Evolutionary conservation across 1,140 invertebrate species (phyloP), one percentile per base, ranked within the genome.

Genomic region (Argopecten irradians): DNA sequence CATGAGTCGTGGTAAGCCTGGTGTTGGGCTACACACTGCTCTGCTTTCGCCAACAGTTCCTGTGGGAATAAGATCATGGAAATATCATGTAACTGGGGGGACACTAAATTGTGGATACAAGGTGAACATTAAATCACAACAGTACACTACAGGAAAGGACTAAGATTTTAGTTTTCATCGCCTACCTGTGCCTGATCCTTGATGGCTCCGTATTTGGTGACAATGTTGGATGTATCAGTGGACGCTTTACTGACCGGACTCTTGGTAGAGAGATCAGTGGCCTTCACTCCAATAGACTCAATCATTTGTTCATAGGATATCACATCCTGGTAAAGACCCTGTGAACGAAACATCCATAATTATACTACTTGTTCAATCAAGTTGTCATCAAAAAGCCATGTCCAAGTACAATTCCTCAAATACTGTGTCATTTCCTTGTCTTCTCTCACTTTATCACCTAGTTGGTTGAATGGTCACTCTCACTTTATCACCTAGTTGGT

Each of bases 251-350:
- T 97, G 97, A 96, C 98, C 97, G 94, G 98, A 97, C 32, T 98
- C 97, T 95, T 97, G 97, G 41, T 97, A 97, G 98, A 96, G 97
- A 99, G 98, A 96, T 99, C 98, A 32, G 97, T 96, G 1, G 98
- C 97, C 95, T 98, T 98, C 13, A 96, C 95, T 95, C 98, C 98
- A 32, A 99, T 95, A 83, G 97, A 97, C 90, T 99, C 98, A 1
- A 99, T 98, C 95, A 99, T 98, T 91, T 98, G 97, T 92, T 98
- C 98, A 94, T 99, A 98, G 93, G 98, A 98, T 9, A 98, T 96
- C 1, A 98, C 97, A 96, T 98, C 98, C 94, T 99, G 98, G 92
- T 94, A 93, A n/a, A 99, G 97, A 0, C 97, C 97, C 96, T 96
- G 92, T 33, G 90, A 89, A 87, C n/a, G 9, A 84, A 39, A 87